Base-by-base conservation (phyloP, 2,113 vertebrate species). In the Ctenomys sociabilis region DNA sequence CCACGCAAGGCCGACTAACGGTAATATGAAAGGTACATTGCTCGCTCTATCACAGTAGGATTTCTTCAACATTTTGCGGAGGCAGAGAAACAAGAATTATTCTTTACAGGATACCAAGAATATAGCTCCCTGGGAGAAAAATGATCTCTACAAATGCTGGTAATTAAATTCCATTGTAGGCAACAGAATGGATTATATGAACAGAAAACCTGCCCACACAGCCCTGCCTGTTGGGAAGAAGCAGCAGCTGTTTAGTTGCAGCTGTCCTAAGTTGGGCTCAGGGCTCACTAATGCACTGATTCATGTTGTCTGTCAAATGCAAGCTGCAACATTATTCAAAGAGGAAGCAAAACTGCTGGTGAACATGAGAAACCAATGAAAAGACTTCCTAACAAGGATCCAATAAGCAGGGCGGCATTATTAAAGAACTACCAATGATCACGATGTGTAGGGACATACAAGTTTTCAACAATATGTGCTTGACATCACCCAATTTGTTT, bases 131-230 rank as follows among this genome's bases (percentile, higher is more conserved):
- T 52, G 49, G 40, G 32, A 93, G 75, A 32, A 77, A 91, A n/a
- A 80, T 49, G 28, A 72, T 54, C 35, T 68, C 37, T 37, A 68
- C 3, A 12, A 93, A 73, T 22, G 88, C 3, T 85, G 52, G 75
- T 49, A 80, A 83, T 95, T 82, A 82, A 95, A 94, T 83, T 92
- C 45, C 40, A 85, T 37, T 95, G 90, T 89, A 85, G 43, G 26
- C 14, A 83, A 52, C 40, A 70, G 45, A 91, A 83, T 78, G 14
- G 92, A 43, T 73, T 84, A 87, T 52, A 26, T 22, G 82, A 78
- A 73, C 0, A 85, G 66, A 91, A 90, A 96, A 30, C 1, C 26
- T 45, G 11, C 8, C 24, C 40, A 91, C 43, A 81, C 0, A 64
- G 61, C 37, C 77, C 49, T 73, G 19, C 45, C 90, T 86, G 21